phyloP scores from a whole-genome alignment of 2,888 invertebrate genomes.

The Congeria kusceri region DNA sequence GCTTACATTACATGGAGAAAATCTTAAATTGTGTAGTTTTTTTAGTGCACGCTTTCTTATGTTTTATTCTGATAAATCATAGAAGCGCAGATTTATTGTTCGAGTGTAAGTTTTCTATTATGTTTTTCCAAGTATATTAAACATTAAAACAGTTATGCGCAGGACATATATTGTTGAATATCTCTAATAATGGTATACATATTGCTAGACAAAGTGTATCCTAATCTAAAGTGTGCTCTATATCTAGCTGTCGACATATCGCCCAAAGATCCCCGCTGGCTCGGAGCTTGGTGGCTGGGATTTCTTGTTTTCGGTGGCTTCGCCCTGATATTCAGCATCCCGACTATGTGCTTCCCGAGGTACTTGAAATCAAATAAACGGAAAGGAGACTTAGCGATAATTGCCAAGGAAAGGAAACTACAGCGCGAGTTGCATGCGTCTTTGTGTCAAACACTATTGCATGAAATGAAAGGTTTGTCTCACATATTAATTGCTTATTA shows the following conservation, averaged over 20 bases:
- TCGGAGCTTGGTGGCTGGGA: conserved; percentile 78
- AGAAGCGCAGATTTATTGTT: no score
- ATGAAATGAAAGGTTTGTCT: conserved; percentile 30
- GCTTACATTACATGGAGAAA: no score
- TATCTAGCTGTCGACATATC: conserved; percentile 61
- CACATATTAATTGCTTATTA: neutral
- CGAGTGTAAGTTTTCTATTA: no score
- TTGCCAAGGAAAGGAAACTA: neutral
- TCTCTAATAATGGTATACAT: no score
- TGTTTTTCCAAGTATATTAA: no score
- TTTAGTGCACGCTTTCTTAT: no score
- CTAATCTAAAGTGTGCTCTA: no score
- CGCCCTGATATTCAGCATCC: conserved; percentile 57
- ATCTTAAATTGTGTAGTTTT: no score
- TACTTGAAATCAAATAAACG: conserved; percentile 37
- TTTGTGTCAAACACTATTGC: neutral
- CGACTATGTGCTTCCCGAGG: conserved; percentile 69
- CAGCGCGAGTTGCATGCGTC: neutral
- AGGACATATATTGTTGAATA: no score
- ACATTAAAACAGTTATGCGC: no score
- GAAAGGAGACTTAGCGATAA: conserved; percentile 1
- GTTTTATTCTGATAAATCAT: no score
- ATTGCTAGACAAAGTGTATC: no score
- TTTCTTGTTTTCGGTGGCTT: conserved; percentile 68
- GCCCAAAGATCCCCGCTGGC: conserved; percentile 71